A percentile compares a stretch with the other conserved stretches of the same genome.
Evolutionary conservation across 2,797 vertebrate species (phyloP).

Genomic region (Artibeus jamaicensis): DNA sequence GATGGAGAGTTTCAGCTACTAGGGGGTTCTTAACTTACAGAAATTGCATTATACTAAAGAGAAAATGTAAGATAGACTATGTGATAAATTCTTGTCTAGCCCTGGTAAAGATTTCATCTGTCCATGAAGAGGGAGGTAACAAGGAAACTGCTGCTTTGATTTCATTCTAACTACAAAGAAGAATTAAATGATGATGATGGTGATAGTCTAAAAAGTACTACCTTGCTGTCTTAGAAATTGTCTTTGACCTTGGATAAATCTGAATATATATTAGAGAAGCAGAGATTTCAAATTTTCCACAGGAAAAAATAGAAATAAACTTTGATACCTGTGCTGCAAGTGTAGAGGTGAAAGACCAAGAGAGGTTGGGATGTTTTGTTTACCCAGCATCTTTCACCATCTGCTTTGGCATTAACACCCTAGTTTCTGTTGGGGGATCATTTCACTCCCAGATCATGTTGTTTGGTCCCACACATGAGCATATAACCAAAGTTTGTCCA

Average conservation of each 20-base stretch:
- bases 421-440: not conserved
- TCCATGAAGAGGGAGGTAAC: not conserved
- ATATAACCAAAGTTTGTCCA: not conserved
- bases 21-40: not conserved
- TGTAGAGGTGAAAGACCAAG: not conserved
- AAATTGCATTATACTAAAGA: slow-evolving; percentile 41
- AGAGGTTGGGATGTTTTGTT: not conserved
- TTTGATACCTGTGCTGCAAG: not conserved
- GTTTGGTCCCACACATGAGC: not conserved
- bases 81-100: slow-evolving; percentile 6
- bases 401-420: not conserved
- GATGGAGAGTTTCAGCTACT: not conserved
- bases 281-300: not conserved
- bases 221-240: not conserved
- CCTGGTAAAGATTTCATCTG: not conserved
- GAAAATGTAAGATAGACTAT: not conserved
- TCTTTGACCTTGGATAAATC: not conserved
- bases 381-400: not conserved
- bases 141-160: not conserved
- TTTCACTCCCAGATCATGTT: not conserved
- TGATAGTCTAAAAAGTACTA: slow-evolving; percentile 1
- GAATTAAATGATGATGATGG: not conserved
- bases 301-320: not conserved
- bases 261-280: not conserved
- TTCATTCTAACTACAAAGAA: slow-evolving; percentile 22